phyloP scores from a whole-genome alignment of 2,113 vertebrate species.

The Formicarius rufipectus region DNA sequence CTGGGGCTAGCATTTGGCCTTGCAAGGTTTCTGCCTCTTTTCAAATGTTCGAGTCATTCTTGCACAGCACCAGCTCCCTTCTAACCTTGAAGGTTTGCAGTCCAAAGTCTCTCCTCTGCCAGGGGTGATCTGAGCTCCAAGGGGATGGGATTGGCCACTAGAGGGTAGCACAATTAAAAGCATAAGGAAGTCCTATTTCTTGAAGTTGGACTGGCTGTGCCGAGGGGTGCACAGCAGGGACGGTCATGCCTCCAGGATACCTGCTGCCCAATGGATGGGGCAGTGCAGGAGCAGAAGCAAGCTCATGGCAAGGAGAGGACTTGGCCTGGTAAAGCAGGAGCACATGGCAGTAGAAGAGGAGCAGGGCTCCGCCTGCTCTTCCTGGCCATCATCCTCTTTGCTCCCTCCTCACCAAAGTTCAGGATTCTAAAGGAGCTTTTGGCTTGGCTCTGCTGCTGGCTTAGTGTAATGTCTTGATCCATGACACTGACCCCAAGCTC shows the following conservation, averaged over 20 bases:
- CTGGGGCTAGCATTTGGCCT: neutral
- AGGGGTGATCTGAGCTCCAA: neutral
- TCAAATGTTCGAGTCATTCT: neutral
- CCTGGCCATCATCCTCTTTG: neutral
- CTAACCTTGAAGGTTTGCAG: neutral
- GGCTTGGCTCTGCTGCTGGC: neutral
- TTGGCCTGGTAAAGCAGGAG: neutral
- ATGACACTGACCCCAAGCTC: neutral
- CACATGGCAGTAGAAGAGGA: neutral
- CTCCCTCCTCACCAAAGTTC: neutral
- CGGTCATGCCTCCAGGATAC: neutral
- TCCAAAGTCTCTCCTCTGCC: neutral
- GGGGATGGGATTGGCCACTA: constrained; percentile 21
- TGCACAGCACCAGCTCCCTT: neutral
- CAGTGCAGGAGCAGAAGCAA: neutral
- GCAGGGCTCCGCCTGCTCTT: neutral
- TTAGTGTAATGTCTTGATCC: neutral
- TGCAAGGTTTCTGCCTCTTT: neutral
- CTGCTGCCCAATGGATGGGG: neutral
- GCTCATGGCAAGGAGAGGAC: accelerated
- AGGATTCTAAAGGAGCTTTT: neutral
- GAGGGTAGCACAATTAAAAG: constrained; percentile 70
- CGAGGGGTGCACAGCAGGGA: neutral
- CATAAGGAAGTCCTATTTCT: neutral
- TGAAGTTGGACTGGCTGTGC: neutral